Evolutionary conservation across 2,113 vertebrate species (phyloP).

Genomic region (Noturus placidus): DNA sequence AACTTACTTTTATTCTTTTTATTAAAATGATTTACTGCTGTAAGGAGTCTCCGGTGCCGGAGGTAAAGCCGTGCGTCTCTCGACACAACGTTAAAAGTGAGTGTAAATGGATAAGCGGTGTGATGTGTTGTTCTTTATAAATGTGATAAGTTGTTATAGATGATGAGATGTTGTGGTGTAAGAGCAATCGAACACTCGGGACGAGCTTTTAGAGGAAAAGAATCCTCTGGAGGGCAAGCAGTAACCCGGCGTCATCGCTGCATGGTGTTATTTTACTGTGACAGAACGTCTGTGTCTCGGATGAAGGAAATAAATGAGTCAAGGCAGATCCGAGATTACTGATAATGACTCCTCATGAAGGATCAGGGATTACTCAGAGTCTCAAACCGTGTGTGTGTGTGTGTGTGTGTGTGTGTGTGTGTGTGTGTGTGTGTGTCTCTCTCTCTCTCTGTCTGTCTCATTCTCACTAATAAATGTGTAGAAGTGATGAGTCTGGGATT

Average conservation of each 20-base stretch:
- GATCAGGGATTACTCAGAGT: not conserved
- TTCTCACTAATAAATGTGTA: not conserved
- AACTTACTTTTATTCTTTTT: not conserved
- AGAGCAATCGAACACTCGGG: not conserved
- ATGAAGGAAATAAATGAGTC: not conserved
- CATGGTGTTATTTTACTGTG: not conserved
- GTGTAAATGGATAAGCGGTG: not conserved
- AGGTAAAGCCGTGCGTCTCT: not conserved
- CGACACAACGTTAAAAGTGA: not conserved
- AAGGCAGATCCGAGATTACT: not conserved
- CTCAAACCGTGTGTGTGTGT: not conserved
- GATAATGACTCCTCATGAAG: not conserved
- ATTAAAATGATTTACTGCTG: too few relatives aligned
- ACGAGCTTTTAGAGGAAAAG: not conserved
- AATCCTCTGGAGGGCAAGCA: not conserved
- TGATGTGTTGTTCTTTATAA: too few relatives aligned
- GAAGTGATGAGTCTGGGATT: not conserved
- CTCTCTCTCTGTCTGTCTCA: not conserved
- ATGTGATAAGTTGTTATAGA: not conserved
- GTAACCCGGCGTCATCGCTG: not conserved
- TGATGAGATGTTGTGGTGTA: not conserved
- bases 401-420: too few relatives aligned
- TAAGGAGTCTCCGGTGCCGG: not conserved
- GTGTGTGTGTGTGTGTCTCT: too few relatives aligned
- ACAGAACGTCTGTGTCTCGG: not conserved